Conservation (phyloP, 2,888 invertebrate species). For the Elegia similella region DNA sequence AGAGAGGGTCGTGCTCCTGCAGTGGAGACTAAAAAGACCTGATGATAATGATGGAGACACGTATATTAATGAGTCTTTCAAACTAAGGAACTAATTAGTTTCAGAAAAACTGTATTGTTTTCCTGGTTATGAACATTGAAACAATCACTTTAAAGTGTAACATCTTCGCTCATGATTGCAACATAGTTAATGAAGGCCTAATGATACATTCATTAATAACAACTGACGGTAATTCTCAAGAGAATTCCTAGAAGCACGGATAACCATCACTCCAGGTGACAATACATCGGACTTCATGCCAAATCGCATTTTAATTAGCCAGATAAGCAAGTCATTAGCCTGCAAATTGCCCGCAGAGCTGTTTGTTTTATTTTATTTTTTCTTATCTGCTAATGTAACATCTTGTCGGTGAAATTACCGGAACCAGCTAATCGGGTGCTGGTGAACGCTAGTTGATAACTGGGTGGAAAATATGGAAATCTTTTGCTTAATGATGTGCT, state of each 20-base stretch:
- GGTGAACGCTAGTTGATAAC: conserved; percentile 19
- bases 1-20: too few species aligned
- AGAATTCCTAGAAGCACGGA: conserved; percentile 49
- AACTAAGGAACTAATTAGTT: too few species aligned
- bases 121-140: background rate
- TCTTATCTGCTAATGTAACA: conserved; percentile 69
- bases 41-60: too few species aligned
- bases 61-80: too few species aligned
- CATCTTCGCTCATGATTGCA: background rate
- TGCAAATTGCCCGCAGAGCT: conserved; percentile 67
- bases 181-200: conserved; percentile 23
- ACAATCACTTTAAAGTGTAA: background rate
- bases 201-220: conserved; percentile 31
- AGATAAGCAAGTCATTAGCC: conserved; percentile 73
- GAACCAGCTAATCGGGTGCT: conserved; percentile 40
- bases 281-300: conserved; percentile 57
- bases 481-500: conserved; percentile 7
- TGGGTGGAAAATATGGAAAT: conserved; percentile 6
- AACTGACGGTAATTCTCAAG: conserved; percentile 38
- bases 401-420: conserved; percentile 68
- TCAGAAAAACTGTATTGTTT: too few species aligned
- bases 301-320: conserved; percentile 79
- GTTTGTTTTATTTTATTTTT: conserved; percentile 71
- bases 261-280: conserved; percentile 63
- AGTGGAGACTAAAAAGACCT: too few species aligned